Base-by-base conservation (phyloP, 1,140 invertebrate species). In the Homarus americanus region DNA sequence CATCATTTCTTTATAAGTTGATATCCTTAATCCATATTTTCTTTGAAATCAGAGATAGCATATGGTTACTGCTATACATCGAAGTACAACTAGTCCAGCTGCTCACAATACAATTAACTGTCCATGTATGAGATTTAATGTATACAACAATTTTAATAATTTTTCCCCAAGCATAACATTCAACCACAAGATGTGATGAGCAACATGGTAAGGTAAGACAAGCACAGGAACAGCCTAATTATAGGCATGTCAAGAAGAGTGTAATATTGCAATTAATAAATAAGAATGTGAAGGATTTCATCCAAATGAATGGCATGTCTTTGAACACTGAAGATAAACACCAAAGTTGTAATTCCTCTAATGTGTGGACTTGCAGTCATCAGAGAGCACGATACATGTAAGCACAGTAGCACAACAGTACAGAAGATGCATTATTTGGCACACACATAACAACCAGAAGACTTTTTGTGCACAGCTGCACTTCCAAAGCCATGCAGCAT, bases 321-420 rank as follows among this genome's bases (percentile, higher is more conserved):
- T 58, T 58, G 53, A 58, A 69, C 63, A 69, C 24, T 49, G 28
- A 89, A 82, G 79, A 66, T 69, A 38, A 89, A 89, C 87, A 89
- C 66, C 58, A 82, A 80, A 85, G 79, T 82, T 49, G n/a, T 75
- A 82, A 82, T 72, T 44, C 66, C 66, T 49, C 28, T 44, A 49
- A 49, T 75, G 40, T 34, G 38, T 85, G 75, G 44, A 63, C 17
- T 76, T 88, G 76, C 38, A 58, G 66, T 73, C 38, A 69, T 49
- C 36, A 82, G 49, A 82, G 79, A 89, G 63, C 78, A 89, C 78
- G 49, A 89, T 69, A 89, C 66, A 89, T 82, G 41, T 73, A 89
- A 89, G 87, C 87, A 89, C 78, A 82, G 66, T 58, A 82, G 87
- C 80, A 89, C 79, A 89, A 89, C 58, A 89, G 79, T 69, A 89